Evolutionary conservation across 2,797 vertebrate genomes (phyloP).

Genomic region (Melanotaenia trifasciata): DNA sequence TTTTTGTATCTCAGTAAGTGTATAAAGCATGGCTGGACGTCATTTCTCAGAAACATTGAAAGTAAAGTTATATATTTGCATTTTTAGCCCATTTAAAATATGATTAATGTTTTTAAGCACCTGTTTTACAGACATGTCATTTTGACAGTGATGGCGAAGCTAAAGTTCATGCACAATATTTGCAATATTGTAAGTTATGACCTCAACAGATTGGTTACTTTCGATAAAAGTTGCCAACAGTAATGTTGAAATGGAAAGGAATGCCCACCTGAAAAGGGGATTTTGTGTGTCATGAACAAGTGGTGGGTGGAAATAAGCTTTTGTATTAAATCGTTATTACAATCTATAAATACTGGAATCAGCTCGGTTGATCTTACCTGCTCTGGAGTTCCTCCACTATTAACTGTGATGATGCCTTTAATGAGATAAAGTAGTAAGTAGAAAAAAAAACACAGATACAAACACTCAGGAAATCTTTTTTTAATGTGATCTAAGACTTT

Average conservation of each 20-base stretch:
- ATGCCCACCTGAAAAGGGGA: neutral
- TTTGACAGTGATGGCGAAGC: neutral
- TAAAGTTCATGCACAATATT: neutral
- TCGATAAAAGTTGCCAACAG: neutral
- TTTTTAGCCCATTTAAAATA: neutral
- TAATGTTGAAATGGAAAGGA: neutral
- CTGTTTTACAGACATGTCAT: neutral
- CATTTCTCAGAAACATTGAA: neutral
- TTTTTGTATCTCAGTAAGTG: neutral
- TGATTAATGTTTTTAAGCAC: neutral
- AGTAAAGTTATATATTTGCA: neutral
- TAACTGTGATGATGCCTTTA: constrained; percentile 87
- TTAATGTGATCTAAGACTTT: constrained; percentile 14
- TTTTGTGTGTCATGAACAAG: neutral
- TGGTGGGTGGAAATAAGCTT: neutral
- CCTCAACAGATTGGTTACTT: neutral
- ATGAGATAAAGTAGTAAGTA: constrained; percentile 23
- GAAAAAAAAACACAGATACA: constrained; percentile 8
- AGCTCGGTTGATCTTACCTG: constrained; percentile 84
- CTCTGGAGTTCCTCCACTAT: constrained; percentile 89
- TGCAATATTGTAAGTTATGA: neutral
- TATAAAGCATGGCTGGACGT: neutral
- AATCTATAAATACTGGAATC: neutral
- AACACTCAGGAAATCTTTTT: neutral
- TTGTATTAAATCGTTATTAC: neutral